Conservation (phyloP, 2,888 invertebrate genomes). For the Caenorhabditis angaria region DNA sequence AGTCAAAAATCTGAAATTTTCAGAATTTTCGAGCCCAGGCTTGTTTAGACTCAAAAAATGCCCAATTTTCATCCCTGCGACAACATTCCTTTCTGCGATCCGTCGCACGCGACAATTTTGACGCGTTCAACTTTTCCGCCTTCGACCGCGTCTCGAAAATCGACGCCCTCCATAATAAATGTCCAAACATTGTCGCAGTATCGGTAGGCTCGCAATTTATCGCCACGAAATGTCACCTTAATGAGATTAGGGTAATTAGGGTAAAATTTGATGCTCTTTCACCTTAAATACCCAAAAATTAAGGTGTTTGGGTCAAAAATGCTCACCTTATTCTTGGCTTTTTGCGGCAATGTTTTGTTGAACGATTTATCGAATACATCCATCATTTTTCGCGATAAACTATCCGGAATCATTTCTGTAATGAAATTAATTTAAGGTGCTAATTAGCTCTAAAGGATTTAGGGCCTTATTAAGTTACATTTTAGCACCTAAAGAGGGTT, state of each 20-base stretch:
- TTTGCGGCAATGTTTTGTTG: constrained; percentile 86
- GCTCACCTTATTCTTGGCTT: constrained; percentile 87
- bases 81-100: constrained; percentile 72
- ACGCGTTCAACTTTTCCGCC: constrained; percentile 79
- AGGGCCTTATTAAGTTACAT: too few relatives aligned
- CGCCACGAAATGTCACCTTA: constrained; percentile 34
- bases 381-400: constrained; percentile 89
- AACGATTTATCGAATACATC: constrained; percentile 96
- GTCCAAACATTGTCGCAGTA: constrained; percentile 99
- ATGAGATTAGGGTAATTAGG: neutral
- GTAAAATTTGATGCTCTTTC: neutral
- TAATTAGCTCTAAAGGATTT: too few relatives aligned
- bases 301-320: neutral
- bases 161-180: constrained; percentile 95
- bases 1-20: too few relatives aligned
- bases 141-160: constrained; percentile 79
- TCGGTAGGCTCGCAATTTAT: constrained; percentile 79
- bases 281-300: neutral
- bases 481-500: too few relatives aligned
- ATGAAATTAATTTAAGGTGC: neutral
- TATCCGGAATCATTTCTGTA: constrained; percentile 88
- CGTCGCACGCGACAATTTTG: constrained; percentile 98
- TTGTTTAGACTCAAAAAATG: too few relatives aligned
- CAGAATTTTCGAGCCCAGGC: too few relatives aligned
- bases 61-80: too few relatives aligned